Conservation (phyloP, 2,888 invertebrate species). For the Proisotoma minuta region DNA sequence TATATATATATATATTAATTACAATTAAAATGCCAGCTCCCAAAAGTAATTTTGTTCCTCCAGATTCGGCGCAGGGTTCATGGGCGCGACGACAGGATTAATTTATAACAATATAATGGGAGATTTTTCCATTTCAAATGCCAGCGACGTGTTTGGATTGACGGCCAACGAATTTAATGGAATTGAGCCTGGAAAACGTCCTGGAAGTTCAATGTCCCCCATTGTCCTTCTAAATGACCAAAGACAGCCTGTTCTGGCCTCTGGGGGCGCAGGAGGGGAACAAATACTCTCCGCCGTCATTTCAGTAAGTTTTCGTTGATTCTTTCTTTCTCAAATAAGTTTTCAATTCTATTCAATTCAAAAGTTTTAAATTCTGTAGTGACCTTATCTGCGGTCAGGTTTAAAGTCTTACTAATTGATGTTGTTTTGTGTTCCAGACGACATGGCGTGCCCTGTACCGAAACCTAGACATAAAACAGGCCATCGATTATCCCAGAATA, state of each 20-base stretch:
- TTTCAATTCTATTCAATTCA: not conserved
- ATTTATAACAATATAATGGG: constrained; percentile 59
- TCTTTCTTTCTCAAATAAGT: not conserved
- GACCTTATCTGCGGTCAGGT: not conserved
- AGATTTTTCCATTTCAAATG: constrained; percentile 55
- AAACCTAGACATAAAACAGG: constrained; percentile 44
- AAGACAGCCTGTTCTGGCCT: constrained; percentile 51
- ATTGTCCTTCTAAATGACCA: constrained; percentile 53
- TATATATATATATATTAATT: constrained; percentile 41
- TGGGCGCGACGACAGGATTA: constrained; percentile 52
- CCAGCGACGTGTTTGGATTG: constrained; percentile 49
- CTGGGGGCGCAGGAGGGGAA: constrained; percentile 56
- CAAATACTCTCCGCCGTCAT: constrained; percentile 54
- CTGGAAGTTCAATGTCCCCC: constrained; percentile 58
- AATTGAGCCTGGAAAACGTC: constrained; percentile 55
- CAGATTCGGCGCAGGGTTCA: constrained; percentile 46
- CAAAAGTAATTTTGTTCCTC: not conserved
- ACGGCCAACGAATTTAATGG: constrained; percentile 55
- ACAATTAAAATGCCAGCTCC: not conserved
- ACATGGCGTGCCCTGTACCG: constrained; percentile 46
- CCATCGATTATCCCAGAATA: constrained; percentile 44
- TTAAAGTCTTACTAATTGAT: constrained; percentile 1
- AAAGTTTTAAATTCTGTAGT: too few species aligned
- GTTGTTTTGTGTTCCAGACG: constrained; percentile 26
- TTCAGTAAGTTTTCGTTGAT: too few species aligned